Base-by-base conservation (phyloP, 2,888 invertebrate genomes). In the Andrena fulva region DNA sequence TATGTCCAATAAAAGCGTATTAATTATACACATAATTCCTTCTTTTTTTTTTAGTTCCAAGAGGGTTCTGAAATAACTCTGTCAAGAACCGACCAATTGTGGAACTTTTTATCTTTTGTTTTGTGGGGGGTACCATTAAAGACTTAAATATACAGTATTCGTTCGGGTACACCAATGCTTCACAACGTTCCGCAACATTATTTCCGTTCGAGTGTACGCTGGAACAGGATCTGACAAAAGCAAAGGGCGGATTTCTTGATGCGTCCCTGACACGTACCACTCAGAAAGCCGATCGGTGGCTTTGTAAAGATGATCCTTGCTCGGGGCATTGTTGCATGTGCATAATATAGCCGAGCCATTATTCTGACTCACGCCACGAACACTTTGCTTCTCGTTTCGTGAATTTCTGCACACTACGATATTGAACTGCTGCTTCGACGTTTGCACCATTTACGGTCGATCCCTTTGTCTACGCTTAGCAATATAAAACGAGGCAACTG, bases 231-330 rank as follows among this genome's bases (percentile, higher is more conserved):
- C 63, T 52, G 63, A 69, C 52, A 66, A 79, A 74, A 66, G 81
- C 60, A 75, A 71, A 79, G 66, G 80, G 80, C 60, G 67, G 62
- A 68, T 72, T 48, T 69, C 70, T 64, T 72, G 81, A 78, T 85
- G 81, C 85, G 78, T 76, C 85, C 82, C 85, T 85, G 85, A 85
- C 85, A 77, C 77, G 82, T 75, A 70, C 76, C 72, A 69, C 77
- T 85, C 54, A 73, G 71, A 85, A 74, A 85, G 73, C 73, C 77
- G 78, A 82, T 78, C 85, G 74, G 84, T 83, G 84, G 84, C 80
- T 83, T 77, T 80, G 77, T 35, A 68, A 70, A 73, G 81, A 77
- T 56, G 80, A 84, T 76, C 73, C 80, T 67, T 70, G 81, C 73
- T 77, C 78, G 59, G 8, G 73, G 78, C 81, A 81, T 85, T 85